Evolutionary conservation across 1,140 invertebrate species (phyloP).

Genomic region (Riptortus pedestris): DNA sequence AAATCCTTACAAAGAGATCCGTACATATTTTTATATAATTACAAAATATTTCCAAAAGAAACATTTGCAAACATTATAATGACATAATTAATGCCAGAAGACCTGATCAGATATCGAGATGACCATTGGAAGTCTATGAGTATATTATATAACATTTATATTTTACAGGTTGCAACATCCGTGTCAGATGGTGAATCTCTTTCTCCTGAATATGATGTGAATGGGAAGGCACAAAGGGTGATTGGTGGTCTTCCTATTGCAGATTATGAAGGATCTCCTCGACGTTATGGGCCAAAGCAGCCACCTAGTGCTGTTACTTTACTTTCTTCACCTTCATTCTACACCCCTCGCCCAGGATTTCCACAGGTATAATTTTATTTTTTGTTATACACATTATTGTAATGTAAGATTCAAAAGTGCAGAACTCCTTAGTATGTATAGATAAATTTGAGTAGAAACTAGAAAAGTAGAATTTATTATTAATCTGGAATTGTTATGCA

Average conservation of each 20-base stretch:
- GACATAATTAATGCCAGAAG: no score
- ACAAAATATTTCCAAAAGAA: no score
- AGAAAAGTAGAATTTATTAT: no score
- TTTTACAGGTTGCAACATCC: conserved; percentile 34
- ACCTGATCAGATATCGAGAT: no score
- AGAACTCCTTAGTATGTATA: no score
- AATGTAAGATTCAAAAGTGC: no score
- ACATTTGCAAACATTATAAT: no score
- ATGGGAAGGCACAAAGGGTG: conserved; percentile 55
- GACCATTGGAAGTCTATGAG: background rate
- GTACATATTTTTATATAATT: no score
- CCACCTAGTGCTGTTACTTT: conserved; percentile 47
- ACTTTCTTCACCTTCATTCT: conserved; percentile 51
- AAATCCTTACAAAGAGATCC: no score
- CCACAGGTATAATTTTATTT: conserved; percentile 46
- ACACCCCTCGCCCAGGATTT: conserved; percentile 59
- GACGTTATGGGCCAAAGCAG: conserved; percentile 59
- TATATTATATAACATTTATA: background rate
- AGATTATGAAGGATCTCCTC: conserved; percentile 82
- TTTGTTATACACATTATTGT: no score
- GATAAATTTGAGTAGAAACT: no score
- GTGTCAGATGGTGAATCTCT: conserved; percentile 43
- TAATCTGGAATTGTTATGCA: no score
- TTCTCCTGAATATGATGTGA: conserved; percentile 38
- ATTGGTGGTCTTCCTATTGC: conserved; percentile 81